Evolutionary conservation across 1,140 invertebrate genomes (phyloP).

Genomic region (Chrysomallon squamiferum): DNA sequence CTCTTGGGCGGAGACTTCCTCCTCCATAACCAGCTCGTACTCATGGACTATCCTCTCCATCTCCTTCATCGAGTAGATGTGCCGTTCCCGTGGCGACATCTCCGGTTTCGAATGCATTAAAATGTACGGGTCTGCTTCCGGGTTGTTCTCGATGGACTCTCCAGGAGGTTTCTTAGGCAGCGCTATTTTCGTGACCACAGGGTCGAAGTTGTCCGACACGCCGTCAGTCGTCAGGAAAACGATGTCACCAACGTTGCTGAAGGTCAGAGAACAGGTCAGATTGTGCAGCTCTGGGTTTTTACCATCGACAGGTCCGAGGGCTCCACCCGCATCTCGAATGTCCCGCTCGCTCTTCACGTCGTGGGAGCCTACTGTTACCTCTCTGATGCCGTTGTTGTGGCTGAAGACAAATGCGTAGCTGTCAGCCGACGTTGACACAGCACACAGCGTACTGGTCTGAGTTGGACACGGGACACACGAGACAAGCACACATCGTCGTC

Average conservation of each 20-base stretch:
- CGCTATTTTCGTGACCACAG: constrained; percentile 92
- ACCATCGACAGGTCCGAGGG: constrained; percentile 83
- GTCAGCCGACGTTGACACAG: constrained; percentile 90
- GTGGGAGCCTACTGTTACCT: constrained; percentile 78
- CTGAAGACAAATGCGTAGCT: constrained; percentile 89
- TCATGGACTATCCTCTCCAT: constrained; percentile 63
- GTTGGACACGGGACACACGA: constrained; percentile 72
- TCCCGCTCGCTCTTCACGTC: constrained; percentile 87
- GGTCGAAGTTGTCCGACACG: constrained; percentile 94
- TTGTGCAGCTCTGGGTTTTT: constrained; percentile 89
- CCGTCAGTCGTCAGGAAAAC: constrained; percentile 91
- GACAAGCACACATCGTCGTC: constrained; percentile 84
- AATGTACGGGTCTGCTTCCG: constrained; percentile 19
- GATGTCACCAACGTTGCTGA: constrained; percentile 82
- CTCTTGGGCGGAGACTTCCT: constrained; percentile 60
- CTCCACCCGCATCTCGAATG: constrained; percentile 90
- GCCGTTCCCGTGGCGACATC: constrained; percentile 61
- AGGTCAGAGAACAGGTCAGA: constrained; percentile 87
- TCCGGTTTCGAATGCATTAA: constrained; percentile 51
- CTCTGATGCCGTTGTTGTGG: constrained; percentile 75
- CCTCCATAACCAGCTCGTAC: constrained; percentile 59
- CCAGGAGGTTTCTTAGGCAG: constrained; percentile 64
- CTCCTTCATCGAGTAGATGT: constrained; percentile 62
- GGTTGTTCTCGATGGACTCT: constrained; percentile 27
- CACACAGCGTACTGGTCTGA: constrained; percentile 79